Conservation (phyloP, 2,113 vertebrate genomes). For the Phocoena sinus region DNA sequence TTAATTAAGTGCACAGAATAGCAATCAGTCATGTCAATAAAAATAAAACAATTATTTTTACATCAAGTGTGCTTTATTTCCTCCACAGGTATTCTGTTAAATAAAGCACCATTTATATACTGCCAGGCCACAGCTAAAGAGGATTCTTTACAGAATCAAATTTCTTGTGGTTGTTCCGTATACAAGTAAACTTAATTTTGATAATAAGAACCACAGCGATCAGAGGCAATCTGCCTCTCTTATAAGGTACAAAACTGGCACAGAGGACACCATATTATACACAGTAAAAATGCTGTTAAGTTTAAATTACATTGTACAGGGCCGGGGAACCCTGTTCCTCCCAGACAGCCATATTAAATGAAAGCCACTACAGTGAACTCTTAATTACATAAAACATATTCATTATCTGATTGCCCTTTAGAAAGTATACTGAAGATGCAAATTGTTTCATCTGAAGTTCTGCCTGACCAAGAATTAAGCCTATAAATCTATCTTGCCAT, state of each 20-base stretch:
- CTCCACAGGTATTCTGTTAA: constrained; percentile 96
- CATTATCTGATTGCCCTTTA: constrained; percentile 93
- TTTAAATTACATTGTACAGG: constrained; percentile 96
- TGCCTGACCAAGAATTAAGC: constrained; percentile 87
- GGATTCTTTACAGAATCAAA: constrained; percentile 99
- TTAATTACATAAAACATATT: constrained; percentile 91
- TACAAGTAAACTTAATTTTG: constrained; percentile 99
- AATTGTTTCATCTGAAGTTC: constrained; percentile 82
- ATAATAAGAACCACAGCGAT: constrained; percentile 98
- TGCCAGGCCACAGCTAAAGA: constrained; percentile 98
- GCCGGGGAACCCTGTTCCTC: constrained; percentile 86
- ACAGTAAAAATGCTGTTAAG: constrained; percentile 99
- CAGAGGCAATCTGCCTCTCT: constrained; percentile 92
- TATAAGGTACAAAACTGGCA: constrained; percentile 99
- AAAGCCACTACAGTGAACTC: constrained; percentile 94
- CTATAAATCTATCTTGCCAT: constrained; percentile 88
- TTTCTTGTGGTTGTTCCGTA: constrained; percentile 98
- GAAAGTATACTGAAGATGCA: constrained; percentile 90
- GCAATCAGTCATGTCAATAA: constrained; percentile 90
- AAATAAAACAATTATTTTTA: constrained; percentile 99
- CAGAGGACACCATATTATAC: constrained; percentile 97
- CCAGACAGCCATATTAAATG: constrained; percentile 94
- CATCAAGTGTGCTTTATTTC: constrained; percentile 99
- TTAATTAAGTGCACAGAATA: constrained; percentile 91
- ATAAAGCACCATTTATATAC: constrained; percentile 99